Conservation (phyloP, 2,888 invertebrate genomes). For the Nemapogon koenigi region DNA sequence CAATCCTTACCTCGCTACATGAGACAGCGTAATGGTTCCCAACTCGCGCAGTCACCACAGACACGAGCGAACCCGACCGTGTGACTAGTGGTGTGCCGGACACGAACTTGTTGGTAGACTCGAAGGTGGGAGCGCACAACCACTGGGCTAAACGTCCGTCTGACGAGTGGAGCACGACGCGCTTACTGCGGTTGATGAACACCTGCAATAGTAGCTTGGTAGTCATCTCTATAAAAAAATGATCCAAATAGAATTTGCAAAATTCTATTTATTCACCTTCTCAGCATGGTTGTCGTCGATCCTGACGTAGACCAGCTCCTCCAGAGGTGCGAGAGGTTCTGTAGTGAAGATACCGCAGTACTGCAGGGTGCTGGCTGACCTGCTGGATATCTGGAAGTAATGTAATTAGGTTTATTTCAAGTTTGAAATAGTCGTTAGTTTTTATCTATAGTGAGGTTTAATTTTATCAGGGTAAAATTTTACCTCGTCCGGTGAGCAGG, state of each 20-base stretch:
- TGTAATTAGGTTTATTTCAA: neutral
- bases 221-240: neutral
- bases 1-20: slow-evolving; percentile 33
- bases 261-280: slow-evolving; percentile 28
- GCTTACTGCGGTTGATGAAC: slow-evolving; percentile 49
- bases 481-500: slow-evolving; percentile 41
- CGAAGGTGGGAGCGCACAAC: slow-evolving; percentile 49
- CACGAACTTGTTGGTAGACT: slow-evolving; percentile 40
- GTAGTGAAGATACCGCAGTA: slow-evolving; percentile 50
- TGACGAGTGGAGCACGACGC: slow-evolving; percentile 36
- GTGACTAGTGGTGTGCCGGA: slow-evolving; percentile 43
- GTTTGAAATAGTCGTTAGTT: no score
- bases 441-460: no score
- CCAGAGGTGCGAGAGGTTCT: slow-evolving; percentile 38
- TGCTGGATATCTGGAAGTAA: slow-evolving; percentile 25
- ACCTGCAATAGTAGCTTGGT: slow-evolving; percentile 27
- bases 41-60: slow-evolving; percentile 38
- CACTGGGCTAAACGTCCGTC: slow-evolving; percentile 49
- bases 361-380: slow-evolving; percentile 37
- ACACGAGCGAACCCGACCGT: slow-evolving; percentile 35
- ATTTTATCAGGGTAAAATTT: no score
- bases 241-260: neutral
- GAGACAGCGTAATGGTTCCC: slow-evolving; percentile 52
- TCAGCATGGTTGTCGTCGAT: slow-evolving; percentile 43
- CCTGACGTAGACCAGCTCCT: slow-evolving; percentile 44